These are phyloP conservation scores for Scarus forsteni DNA, from an alignment of 2,797 vertebrate genomes.

Conservation along the genomic window DNA sequence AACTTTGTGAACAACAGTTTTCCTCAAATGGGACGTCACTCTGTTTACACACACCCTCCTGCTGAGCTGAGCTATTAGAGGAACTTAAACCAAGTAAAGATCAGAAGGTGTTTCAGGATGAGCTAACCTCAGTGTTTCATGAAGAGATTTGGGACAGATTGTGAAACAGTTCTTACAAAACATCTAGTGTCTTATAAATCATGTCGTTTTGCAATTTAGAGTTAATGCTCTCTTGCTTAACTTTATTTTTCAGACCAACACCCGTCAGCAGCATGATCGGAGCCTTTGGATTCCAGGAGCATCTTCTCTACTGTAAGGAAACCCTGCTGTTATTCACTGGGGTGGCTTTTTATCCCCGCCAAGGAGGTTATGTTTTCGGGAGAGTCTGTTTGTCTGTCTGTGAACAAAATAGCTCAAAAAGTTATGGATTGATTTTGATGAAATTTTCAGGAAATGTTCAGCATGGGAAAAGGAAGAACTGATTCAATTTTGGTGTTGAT, in stretches of 20 bases:
- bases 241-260: conserved; percentile 86
- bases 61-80: background rate
- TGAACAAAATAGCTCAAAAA: no score
- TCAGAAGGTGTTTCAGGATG: no score
- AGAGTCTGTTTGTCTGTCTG: no score
- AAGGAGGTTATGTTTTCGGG: no score
- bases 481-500: no score
- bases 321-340: background rate
- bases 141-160: background rate
- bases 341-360: no score
- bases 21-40: background rate
- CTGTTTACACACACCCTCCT: background rate
- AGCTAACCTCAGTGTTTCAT: background rate
- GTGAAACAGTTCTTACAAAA: background rate
- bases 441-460: no score
- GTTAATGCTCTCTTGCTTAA: conserved; percentile 10
- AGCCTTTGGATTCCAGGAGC: conserved; percentile 93
- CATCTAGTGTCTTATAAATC: background rate
- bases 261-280: conserved; percentile 91
- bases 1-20: background rate
- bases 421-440: no score
- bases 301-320: conserved; percentile 96
- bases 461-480: no score
- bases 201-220: background rate
- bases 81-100: background rate